Evolutionary conservation across 1,140 invertebrate genomes (phyloP).

Genomic region (Sycophila sp.): DNA sequence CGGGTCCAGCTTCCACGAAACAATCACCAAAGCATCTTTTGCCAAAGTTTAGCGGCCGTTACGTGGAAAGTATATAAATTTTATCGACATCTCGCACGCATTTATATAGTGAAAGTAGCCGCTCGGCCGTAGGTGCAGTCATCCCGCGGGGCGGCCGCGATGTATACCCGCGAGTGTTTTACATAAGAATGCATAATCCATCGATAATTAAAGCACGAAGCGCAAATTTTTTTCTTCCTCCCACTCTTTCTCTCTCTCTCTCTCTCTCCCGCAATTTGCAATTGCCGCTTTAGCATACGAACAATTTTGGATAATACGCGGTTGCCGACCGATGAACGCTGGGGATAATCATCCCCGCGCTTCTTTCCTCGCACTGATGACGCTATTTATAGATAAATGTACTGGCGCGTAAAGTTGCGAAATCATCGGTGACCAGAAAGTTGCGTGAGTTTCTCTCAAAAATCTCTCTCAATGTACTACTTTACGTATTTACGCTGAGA

Average conservation of each 20-base stretch:
- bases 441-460: no score
- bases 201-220: background rate
- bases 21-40: background rate
- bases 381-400: no score
- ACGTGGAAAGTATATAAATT: background rate
- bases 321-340: no score
- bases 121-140: background rate
- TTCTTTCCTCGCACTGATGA: no score
- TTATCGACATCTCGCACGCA: background rate
- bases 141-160: background rate
- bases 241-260: no score
- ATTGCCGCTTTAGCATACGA: background rate
- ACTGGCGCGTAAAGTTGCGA: conserved; percentile 7
- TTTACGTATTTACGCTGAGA: no score
- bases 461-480: no score
- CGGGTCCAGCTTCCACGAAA: background rate
- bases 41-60: background rate
- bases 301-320: background rate
- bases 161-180: background rate
- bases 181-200: conserved; percentile 6
- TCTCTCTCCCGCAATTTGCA: no score
- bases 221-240: no score
- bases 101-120: background rate
- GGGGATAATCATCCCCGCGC: no score
- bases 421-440: no score